Evolutionary conservation across 1,140 invertebrate species (phyloP), one percentile per base, ranked within the genome.

Genomic region (Zaprionus taronus): DNA sequence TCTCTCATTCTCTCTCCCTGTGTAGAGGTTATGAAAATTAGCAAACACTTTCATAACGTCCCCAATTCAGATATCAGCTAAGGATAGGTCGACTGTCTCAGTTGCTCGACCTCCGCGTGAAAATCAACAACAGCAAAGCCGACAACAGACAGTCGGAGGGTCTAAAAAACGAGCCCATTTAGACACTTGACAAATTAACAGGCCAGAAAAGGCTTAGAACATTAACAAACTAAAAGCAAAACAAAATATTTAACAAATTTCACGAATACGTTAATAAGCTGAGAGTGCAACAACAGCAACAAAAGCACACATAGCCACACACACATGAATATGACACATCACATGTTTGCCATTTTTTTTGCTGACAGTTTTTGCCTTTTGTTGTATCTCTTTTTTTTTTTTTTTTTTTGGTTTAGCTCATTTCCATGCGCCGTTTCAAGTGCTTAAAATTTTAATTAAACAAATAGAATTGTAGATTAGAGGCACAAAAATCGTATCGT

Each of bases 311-410:
- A 76, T 51, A 63, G 41, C 57, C 28, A 17, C 38, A 76, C 58
- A 63, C 58, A 62, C 28, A 17, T 62, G 57, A 15, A 31, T 24
- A 64, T 47, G 69, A 56, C 51, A 51, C 53, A 86, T 90, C 85
- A 90, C 85, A 90, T 90, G 85, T 61, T 75, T 76, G 68, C 65
- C 79, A 90, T 90, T 85, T 80, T 67, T 90, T 90, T 73, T 66
- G 49, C 67, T 73, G 71, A 74, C 70, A 78, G 62, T 67, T 78
- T 65, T 77, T 55, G 47, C 31, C 20, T 66, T 72, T 49, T 55
- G 62, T 66, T 67, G 72, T 58, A 34, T 56, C 24, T 53, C 28
- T 22, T 55, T 38, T 57, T 71, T 51, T 49, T 17, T 55, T 57
- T 49, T 55, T 38, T 11, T 47, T 38, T 57, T 71, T 56, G 36